Evolutionary conservation across 53 echinoderm and acorn worm species (phyloP), one percentile per base, ranked within the genome.

Genomic region (Echinarachnius parma): DNA sequence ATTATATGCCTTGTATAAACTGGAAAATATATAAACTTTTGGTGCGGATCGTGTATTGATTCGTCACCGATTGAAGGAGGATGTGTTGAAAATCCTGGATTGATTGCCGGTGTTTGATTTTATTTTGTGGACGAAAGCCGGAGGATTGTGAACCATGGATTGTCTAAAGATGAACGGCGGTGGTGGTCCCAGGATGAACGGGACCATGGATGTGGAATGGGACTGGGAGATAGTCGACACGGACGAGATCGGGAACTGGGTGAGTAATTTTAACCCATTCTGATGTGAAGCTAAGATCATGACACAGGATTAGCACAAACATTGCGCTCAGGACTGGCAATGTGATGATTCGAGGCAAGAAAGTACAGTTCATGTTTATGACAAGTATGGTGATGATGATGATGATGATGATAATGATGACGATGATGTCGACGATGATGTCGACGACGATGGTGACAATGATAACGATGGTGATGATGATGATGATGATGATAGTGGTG

Each of bases 241-340:
- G 42, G 83, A 83, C 53, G 83, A 83, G 61, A 68, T 83, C 29
- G 83, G 77, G 8, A 83, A 83, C 57, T 83, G 83, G 83, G 83
- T 83, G 77, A 83, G 83, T 50, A 10, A 0, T 31, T 62, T 35
- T 42, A 39, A 13, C 13, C 42, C 42, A 9, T 7, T 39, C 7
- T 39, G 42, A 9, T 39, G 13, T 39, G 42, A 39, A 13, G 42
- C 42, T 9, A 9, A 13, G 42, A 39, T 13, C 42, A 7, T 7
- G 7, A 39, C 42, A 39, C 7, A 39, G 7, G 7, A 39, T 9
- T 39, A 9, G 42, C 42, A 39, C n/a, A n/a, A n/a, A n/a, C n/a
- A n/a, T n/a, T n/a, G n/a, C n/a, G n/a, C n/a, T n/a, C n/a, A n/a
- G n/a, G n/a, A n/a, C n/a, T n/a, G n/a, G n/a, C n/a, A 39, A 9